Percentiles rank a stretch among this genome's conserved stretches.
phyloP scores from a whole-genome alignment of 2,888 invertebrate species.

The Limnephilus rhombicus region DNA sequence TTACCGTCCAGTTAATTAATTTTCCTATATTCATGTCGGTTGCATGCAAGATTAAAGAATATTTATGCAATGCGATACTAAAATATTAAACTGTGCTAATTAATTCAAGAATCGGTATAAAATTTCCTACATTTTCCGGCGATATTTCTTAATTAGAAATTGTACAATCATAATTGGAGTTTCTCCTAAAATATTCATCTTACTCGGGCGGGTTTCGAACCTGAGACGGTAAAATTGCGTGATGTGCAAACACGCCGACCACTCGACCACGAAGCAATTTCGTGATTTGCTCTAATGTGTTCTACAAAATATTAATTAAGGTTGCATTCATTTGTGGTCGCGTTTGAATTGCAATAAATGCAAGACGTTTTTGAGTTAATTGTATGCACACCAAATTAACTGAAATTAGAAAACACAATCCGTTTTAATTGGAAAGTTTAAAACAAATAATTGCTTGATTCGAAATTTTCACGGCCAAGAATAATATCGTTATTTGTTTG shows the following conservation, averaged over 20 bases:
- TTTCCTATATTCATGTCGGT: not conserved
- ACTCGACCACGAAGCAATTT: not conserved
- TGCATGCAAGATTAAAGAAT: not conserved
- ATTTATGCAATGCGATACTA: not conserved
- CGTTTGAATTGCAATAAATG: not conserved
- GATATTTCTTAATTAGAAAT: not conserved
- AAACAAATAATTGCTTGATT: no score
- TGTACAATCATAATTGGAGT: not conserved
- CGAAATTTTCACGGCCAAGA: no score
- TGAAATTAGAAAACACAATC: not conserved
- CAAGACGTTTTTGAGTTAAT: not conserved
- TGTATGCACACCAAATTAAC: not conserved
- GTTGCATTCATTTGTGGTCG: not conserved
- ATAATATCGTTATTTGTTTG: no score
- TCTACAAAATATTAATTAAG: not conserved
- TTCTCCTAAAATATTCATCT: slow-evolving; percentile 25
- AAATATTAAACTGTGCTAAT: not conserved
- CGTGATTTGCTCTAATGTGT: not conserved
- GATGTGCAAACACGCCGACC: not conserved
- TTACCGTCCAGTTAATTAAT: not conserved
- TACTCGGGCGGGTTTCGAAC: not conserved
- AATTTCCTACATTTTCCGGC: not conserved
- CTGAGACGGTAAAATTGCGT: not conserved
- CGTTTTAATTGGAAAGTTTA: no score
- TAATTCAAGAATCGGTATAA: not conserved